Conservation (phyloP, 1,140 invertebrate genomes). For the Brachionus calyciflorus region DNA sequence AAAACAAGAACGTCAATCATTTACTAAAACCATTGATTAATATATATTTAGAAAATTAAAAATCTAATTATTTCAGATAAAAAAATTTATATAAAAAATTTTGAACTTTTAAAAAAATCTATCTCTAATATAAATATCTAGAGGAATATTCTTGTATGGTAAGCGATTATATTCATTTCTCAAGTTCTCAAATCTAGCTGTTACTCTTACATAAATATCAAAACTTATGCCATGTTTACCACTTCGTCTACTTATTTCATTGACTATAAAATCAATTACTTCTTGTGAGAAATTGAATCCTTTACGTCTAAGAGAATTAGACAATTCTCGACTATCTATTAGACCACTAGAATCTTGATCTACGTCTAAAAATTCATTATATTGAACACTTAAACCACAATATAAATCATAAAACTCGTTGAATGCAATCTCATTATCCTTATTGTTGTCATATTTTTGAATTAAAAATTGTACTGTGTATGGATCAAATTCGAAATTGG, state of each 20-base stretch:
- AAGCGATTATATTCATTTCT: conserved; percentile 33
- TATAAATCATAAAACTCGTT: conserved; percentile 32
- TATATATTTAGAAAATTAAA: not conserved
- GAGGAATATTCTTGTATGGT: conserved; percentile 10
- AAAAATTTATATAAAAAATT: not conserved
- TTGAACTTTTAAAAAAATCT: conserved; percentile 46
- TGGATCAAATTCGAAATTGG: conserved; percentile 31
- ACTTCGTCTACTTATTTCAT: conserved; percentile 43
- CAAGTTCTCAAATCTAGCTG: conserved; percentile 7
- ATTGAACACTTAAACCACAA: conserved; percentile 13
- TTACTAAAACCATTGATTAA: too few species aligned
- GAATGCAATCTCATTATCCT: conserved; percentile 15
- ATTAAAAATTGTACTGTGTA: conserved; percentile 35
- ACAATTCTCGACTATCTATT: conserved; percentile 20
- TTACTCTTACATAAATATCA: conserved; percentile 13
- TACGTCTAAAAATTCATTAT: conserved; percentile 44
- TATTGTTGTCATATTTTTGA: conserved; percentile 30
- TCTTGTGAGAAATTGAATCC: conserved; percentile 16
- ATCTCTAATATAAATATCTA: conserved; percentile 14
- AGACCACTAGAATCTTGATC: conserved; percentile 42
- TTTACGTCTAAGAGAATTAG: not conserved
- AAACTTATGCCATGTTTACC: conserved; percentile 33
- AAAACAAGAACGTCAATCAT: too few species aligned
- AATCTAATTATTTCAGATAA: not conserved
- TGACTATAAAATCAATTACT: conserved; percentile 12